Percentiles rank a stretch among this genome's conserved stretches.
Evolutionary conservation across 2,113 vertebrate species (phyloP).

Genomic region (Anoplopoma fimbria): DNA sequence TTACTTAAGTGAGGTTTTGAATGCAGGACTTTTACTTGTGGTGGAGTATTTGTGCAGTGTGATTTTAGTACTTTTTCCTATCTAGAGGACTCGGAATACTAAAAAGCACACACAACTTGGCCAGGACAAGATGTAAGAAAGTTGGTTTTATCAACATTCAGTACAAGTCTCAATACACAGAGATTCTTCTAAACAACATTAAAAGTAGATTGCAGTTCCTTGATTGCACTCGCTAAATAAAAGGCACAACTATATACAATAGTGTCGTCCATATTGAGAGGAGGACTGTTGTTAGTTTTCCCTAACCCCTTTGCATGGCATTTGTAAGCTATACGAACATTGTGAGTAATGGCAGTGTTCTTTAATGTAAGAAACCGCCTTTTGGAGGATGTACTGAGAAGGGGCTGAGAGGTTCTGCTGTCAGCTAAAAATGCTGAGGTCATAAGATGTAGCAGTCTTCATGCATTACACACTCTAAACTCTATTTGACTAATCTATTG

Average conservation of each 20-base stretch:
- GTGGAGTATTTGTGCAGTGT: background rate
- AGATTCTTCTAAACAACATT: background rate
- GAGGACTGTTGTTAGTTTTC: background rate
- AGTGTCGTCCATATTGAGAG: background rate
- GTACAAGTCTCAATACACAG: background rate
- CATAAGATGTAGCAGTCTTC: slow-evolving; percentile 14
- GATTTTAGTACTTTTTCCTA: background rate
- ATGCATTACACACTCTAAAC: slow-evolving; percentile 35
- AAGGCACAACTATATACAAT: background rate
- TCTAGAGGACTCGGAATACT: background rate
- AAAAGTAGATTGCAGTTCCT: background rate
- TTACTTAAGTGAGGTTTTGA: background rate
- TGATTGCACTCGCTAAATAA: background rate
- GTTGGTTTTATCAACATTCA: background rate
- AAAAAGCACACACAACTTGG: background rate
- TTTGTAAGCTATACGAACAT: background rate
- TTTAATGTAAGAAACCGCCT: background rate
- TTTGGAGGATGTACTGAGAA: background rate
- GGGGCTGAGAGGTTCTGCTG: background rate
- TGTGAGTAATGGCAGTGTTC: background rate
- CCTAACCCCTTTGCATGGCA: background rate
- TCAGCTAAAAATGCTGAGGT: slow-evolving; percentile 20
- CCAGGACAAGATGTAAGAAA: background rate
- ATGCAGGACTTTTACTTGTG: background rate
- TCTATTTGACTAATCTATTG: slow-evolving; percentile 17